Evolutionary conservation across 2,113 vertebrate species (phyloP).

Genomic region (Lagopus muta): DNA sequence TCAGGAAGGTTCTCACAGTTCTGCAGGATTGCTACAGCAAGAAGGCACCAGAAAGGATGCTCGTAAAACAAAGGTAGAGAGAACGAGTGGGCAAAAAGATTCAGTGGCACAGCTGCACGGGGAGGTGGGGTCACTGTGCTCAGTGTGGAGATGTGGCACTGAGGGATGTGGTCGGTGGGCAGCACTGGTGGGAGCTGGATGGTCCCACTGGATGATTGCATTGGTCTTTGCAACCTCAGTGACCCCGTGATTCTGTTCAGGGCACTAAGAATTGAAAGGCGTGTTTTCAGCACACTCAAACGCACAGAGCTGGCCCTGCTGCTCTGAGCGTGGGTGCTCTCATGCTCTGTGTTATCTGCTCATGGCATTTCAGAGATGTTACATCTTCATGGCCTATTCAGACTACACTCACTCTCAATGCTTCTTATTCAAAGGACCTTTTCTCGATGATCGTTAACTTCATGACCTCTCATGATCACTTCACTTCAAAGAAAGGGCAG

Average conservation of each 20-base stretch:
- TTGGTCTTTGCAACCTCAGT: too few species aligned
- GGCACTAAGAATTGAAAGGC: accelerated
- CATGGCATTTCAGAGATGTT: neutral
- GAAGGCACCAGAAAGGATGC: neutral
- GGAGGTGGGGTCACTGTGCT: too few species aligned
- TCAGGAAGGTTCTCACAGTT: neutral
- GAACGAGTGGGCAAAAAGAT: neutral
- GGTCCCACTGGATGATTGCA: too few species aligned
- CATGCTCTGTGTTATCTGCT: accelerated
- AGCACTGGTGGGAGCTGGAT: too few species aligned
- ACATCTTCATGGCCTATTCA: neutral
- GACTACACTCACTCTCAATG: accelerated
- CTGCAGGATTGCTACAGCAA: neutral
- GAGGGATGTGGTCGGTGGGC: too few species aligned
- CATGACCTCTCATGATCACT: neutral
- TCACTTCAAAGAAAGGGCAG: neutral
- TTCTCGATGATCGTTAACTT: neutral
- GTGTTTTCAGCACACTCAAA: neutral
- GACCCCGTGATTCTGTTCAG: too few species aligned
- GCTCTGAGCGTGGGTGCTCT: too few species aligned
- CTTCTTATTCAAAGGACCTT: neutral
- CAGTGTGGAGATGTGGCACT: too few species aligned
- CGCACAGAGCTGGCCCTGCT: neutral
- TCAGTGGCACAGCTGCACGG: neutral
- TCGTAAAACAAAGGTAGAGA: neutral